Percentiles rank a stretch among this genome's conserved stretches.
Evolutionary conservation across 2,888 invertebrate species (phyloP).

Genomic region (Hypomecis punctinalis): DNA sequence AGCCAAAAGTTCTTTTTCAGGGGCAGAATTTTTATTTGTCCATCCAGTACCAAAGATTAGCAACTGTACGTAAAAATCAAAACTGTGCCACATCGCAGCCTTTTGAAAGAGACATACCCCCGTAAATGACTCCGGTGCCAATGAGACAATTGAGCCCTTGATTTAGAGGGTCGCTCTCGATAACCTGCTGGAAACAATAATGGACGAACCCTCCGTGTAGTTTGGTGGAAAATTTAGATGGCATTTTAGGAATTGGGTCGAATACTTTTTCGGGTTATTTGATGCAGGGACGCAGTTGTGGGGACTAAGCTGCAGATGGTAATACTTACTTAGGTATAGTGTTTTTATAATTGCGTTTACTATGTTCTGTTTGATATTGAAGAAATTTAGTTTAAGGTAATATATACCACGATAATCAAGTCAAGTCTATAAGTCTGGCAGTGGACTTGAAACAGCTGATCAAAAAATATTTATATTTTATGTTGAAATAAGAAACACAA

Average conservation of each 20-base stretch:
- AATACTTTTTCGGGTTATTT: conserved; percentile 21
- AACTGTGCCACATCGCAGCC: conserved; percentile 16
- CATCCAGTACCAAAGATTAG: not conserved
- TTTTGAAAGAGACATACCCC: conserved; percentile 41
- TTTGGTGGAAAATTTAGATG: conserved; percentile 32
- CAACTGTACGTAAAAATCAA: conserved; percentile 3
- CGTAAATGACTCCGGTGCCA: conserved; percentile 58
- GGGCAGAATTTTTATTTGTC: too few relatives aligned
- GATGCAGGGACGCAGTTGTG: conserved; percentile 6
- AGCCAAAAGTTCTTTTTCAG: too few relatives aligned
- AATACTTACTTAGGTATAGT: too few relatives aligned
- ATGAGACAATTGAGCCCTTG: conserved; percentile 65
- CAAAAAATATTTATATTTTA: too few relatives aligned
- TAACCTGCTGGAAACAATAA: conserved; percentile 52
- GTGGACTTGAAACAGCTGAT: too few relatives aligned
- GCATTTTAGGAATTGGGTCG: conserved; percentile 25
- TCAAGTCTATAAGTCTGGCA: too few relatives aligned
- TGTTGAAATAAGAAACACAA: too few relatives aligned
- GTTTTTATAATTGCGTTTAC: too few relatives aligned
- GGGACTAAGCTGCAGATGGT: not conserved
- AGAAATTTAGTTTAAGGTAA: too few relatives aligned
- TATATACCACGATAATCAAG: too few relatives aligned
- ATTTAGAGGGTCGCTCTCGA: conserved; percentile 60
- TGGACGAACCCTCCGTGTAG: conserved; percentile 32
- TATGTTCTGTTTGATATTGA: too few relatives aligned